These are phyloP conservation scores for Diploptera punctata DNA, from an alignment of 2,888 invertebrate species.

Conservation along the genomic window DNA sequence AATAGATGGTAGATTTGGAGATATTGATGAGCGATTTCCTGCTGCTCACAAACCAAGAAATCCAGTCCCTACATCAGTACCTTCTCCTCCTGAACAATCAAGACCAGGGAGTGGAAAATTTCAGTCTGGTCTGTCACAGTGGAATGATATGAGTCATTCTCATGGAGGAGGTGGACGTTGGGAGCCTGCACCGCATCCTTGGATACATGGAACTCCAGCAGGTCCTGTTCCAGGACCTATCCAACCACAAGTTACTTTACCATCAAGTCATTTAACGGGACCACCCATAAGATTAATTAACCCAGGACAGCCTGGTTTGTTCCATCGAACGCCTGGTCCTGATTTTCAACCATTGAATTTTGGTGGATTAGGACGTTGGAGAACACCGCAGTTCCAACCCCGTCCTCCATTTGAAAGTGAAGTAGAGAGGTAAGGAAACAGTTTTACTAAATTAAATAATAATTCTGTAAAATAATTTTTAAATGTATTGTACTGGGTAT, in stretches of 20 bases:
- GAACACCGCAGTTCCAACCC: slow-evolving; percentile 22
- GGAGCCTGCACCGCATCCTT: slow-evolving; percentile 6
- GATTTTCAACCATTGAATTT: slow-evolving; percentile 27
- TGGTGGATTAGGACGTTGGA: slow-evolving; percentile 24
- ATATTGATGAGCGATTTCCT: slow-evolving; percentile 61
- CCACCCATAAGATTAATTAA: not conserved
- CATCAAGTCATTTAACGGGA: not conserved
- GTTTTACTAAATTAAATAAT: too few relatives aligned
- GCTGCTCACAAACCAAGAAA: slow-evolving; percentile 46
- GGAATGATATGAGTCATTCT: slow-evolving; percentile 29
- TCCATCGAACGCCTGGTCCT: slow-evolving; percentile 16
- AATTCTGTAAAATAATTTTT: too few relatives aligned
- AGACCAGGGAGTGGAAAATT: not conserved
- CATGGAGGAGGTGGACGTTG: not conserved
- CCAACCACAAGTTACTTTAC: not conserved
- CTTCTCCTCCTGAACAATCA: slow-evolving; percentile 15
- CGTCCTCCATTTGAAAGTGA: slow-evolving; percentile 34
- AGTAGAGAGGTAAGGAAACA: slow-evolving; percentile 32
- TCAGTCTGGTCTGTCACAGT: slow-evolving; percentile 14
- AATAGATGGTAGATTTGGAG: slow-evolving; percentile 52
- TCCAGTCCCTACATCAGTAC: not conserved
- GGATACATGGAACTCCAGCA: slow-evolving; percentile 8
- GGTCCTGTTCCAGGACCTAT: not conserved
- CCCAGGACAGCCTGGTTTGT: not conserved
- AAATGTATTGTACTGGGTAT: too few relatives aligned